Evolutionary conservation across 2,888 invertebrate species (phyloP).

Genomic region (Dicyrtomina minuta): DNA sequence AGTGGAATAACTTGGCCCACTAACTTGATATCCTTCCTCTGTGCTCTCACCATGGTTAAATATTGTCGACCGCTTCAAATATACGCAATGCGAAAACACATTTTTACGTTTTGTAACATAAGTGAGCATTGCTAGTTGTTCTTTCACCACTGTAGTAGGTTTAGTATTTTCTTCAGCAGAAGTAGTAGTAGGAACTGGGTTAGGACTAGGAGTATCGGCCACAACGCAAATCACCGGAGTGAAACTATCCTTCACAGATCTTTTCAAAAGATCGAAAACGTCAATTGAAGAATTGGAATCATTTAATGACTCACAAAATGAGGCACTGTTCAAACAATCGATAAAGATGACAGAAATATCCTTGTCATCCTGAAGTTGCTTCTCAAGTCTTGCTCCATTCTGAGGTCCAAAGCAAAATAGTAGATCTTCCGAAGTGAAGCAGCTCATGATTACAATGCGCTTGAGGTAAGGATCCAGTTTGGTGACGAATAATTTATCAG

Average conservation of each 20-base stretch:
- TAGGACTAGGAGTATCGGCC: not conserved
- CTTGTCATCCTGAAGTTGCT: slow-evolving; percentile 27
- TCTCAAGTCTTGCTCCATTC: slow-evolving; percentile 33
- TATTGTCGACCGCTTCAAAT: slow-evolving; percentile 17
- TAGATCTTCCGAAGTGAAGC: slow-evolving; percentile 41
- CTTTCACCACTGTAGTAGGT: not conserved
- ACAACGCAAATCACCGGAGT: slow-evolving; percentile 41
- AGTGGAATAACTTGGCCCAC: slow-evolving; percentile 22
- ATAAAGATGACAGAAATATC: slow-evolving; percentile 39
- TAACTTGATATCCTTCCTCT: not conserved
- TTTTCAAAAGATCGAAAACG: slow-evolving; percentile 31
- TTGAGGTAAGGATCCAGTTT: slow-evolving; percentile 31
- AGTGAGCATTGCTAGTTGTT: not conserved
- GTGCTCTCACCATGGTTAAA: slow-evolving; percentile 4
- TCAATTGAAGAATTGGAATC: slow-evolving; percentile 12
- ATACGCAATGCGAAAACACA: slow-evolving; percentile 35
- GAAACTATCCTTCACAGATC: slow-evolving; percentile 30
- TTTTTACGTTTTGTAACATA: slow-evolving; percentile 36
- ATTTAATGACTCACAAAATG: slow-evolving; percentile 13
- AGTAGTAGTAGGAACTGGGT: too few species aligned
- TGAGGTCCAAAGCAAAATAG: slow-evolving; percentile 39
- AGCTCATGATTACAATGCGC: slow-evolving; percentile 36
- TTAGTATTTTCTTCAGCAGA: not conserved
- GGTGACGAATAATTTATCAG: slow-evolving; percentile 19
- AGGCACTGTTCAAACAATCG: slow-evolving; percentile 39